Evolutionary conservation across 2,888 invertebrate species (phyloP).

Genomic region (Ptychoptera contaminata): DNA sequence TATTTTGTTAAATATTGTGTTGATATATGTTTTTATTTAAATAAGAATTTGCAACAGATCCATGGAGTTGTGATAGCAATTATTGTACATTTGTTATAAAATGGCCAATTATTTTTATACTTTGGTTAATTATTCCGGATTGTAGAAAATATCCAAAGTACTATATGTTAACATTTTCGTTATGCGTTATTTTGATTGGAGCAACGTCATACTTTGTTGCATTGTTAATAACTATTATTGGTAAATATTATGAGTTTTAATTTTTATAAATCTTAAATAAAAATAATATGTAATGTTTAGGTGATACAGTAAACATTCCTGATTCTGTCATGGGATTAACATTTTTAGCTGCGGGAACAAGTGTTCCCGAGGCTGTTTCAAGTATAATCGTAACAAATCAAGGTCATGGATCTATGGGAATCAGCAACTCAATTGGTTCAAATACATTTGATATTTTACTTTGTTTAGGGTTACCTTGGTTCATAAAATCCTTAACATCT

Average conservation of each 20-base stretch:
- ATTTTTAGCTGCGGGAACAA: conserved; percentile 70
- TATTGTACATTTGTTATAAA: conserved; percentile 46
- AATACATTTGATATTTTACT: conserved; percentile 68
- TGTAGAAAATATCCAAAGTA: conserved; percentile 43
- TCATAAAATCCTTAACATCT: conserved; percentile 48
- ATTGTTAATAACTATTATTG: conserved; percentile 70
- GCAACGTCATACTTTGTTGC: conserved; percentile 66
- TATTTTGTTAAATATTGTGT: too few species aligned
- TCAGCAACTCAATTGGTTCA: conserved; percentile 67
- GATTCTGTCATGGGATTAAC: conserved; percentile 77
- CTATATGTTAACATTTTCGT: conserved; percentile 53
- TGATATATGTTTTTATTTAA: conserved; percentile 10
- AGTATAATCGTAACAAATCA: conserved; percentile 69
- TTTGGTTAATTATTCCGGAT: conserved; percentile 65
- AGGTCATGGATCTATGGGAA: conserved; percentile 44
- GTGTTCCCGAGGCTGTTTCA: conserved; percentile 74
- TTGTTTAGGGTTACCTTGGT: conserved; percentile 65
- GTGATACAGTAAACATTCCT: conserved; percentile 62
- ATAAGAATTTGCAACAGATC: conserved; percentile 23
- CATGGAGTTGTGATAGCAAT: conserved; percentile 34
- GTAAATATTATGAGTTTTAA: conserved; percentile 29
- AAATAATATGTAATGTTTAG: conserved; percentile 25
- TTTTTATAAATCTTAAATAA: conserved; percentile 2
- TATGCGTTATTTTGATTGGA: conserved; percentile 74
- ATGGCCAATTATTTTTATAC: conserved; percentile 56